Conservation (phyloP, 2,888 invertebrate genomes). For the Petrophora chlorosata region DNA sequence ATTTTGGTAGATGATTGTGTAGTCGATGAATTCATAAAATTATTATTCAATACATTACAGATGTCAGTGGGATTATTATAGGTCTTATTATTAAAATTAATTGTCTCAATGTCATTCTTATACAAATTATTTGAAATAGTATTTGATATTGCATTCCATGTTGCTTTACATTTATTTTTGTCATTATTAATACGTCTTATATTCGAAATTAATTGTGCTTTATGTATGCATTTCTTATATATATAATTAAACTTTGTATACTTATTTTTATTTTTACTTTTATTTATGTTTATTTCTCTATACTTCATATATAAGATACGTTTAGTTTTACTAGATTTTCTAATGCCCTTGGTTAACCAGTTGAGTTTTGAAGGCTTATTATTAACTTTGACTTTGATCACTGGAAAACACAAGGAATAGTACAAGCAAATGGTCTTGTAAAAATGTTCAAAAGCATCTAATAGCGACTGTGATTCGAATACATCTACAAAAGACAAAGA, state of each 20-base stretch:
- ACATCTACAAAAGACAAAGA: neutral
- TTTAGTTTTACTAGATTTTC: neutral
- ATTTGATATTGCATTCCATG: neutral
- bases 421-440: neutral
- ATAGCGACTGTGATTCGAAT: neutral
- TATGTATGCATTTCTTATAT: neutral
- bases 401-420: neutral
- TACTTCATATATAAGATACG: neutral
- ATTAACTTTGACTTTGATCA: conserved; percentile 1
- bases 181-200: neutral
- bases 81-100: neutral
- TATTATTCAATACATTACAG: neutral
- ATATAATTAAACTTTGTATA: neutral
- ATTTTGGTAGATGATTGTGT: too few relatives aligned
- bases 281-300: neutral
- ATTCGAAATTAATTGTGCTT: neutral
- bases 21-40: too few relatives aligned
- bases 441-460: neutral
- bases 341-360: neutral
- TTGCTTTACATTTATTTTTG: neutral
- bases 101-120: neutral
- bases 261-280: neutral
- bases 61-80: neutral
- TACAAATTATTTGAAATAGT: neutral
- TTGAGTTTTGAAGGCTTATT: neutral